Evolutionary conservation across 2,113 vertebrate species (phyloP), one percentile per base, ranked within the genome.

Genomic region (Pseudorectes ferrugineus): DNA sequence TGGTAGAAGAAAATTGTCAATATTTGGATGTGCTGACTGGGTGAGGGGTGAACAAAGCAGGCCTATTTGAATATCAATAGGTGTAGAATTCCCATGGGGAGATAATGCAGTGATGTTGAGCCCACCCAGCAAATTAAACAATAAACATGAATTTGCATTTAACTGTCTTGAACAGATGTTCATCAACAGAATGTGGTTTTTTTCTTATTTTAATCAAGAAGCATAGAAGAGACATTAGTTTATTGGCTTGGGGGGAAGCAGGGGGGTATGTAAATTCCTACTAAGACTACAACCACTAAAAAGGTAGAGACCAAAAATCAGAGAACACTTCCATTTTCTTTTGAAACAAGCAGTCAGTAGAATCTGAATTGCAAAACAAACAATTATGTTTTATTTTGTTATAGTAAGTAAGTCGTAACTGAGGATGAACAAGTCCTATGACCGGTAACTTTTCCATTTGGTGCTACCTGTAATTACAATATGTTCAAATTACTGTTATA

Each of bases 101-200:
- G 43, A 81, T 31, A 84, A 74, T 33, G 86, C 61, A 68, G 45
- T 85, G 80, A 31, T 89, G 66, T 78, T 79, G 62, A 89, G 66
- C 78, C 77, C 62, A 65, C 95, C 88, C 54, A 88, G 74, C 66
- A 93, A 88, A 95, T 94, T 88, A 88, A 92, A 85, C 54, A 78
- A 75, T 74, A 82, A 81, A 82, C 24, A 29, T 71, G 14, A 70
- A 92, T 96, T 89, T 95, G 59, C 86, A 84, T 92, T 86, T 83
- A 85, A 95, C 83, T 73, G 20, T 74, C 70, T 81, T 51, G 81
- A 95, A 61, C 77, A 96, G 84, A 88, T 85, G 91, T 86, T 96
- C 87, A 66, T 89, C 92, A 80, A n/a, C 21, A 77, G 46, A 92
- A 59, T 62, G 55, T 3, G 42, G 5, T 35, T 62, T 78, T 51